Conservation (phyloP, 2,797 vertebrate species). For the Tinamus major region DNA sequence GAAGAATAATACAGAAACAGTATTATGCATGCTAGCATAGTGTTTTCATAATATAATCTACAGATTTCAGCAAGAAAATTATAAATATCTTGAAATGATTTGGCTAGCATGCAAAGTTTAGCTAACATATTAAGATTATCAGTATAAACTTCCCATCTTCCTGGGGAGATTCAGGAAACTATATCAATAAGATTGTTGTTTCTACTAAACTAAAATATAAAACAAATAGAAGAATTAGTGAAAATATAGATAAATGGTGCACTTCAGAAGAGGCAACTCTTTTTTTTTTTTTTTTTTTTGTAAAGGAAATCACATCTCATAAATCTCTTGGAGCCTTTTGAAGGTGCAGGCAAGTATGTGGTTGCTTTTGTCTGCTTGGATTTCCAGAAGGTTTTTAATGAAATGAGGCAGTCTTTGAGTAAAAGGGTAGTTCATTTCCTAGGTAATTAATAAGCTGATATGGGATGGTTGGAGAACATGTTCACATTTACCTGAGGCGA, state of each 20-base stretch:
- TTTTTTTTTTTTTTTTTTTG: background rate
- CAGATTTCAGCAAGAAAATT: background rate
- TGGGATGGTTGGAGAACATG: background rate
- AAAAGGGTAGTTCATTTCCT: background rate
- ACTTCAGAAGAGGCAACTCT: background rate
- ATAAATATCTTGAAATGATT: conserved; percentile 7
- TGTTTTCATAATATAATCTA: background rate
- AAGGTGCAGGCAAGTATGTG: background rate
- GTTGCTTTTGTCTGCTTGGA: background rate
- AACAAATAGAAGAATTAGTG: background rate
- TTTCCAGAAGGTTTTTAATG: conserved; percentile 1
- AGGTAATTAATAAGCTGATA: background rate
- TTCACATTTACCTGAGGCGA: background rate
- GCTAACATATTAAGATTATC: background rate
- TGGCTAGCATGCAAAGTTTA: background rate
- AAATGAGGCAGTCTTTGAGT: background rate
- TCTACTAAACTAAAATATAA: background rate
- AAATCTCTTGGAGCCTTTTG: background rate
- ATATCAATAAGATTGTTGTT: accelerated
- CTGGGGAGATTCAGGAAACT: background rate
- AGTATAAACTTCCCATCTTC: background rate
- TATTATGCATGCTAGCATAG: background rate
- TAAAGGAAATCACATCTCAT: background rate
- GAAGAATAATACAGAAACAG: background rate
- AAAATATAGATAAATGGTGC: background rate